Base-by-base conservation (phyloP, 2,113 vertebrate species). In the Gadus macrocephalus region DNA sequence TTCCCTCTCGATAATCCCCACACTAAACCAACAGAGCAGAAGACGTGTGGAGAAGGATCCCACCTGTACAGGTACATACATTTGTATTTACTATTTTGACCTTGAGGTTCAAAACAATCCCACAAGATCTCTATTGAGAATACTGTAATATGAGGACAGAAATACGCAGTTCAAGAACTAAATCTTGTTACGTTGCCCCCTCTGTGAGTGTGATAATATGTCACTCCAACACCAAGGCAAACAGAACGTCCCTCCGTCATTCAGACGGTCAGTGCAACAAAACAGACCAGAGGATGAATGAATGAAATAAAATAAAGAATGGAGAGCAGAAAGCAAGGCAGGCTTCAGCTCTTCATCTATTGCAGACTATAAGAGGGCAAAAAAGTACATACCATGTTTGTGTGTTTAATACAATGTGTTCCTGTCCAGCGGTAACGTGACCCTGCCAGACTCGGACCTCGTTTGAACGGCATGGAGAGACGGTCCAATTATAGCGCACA, bases 401-500 rank as follows among this genome's bases (percentile, higher is more conserved):
- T 25, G 25, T 25, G 25, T 25, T 25, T 25, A 25, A 25, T 25
- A 25, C 25, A 25, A 25, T 25, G 25, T 49, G 11, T 66, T 9
- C 16, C 28, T 55, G 69, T 65, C 38, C 69, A n/a, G 55, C 17
- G 55, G 27, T 28, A n/a, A 62, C 38, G 67, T 77, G 25, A 27
- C 66, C 15, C 61, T 65, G 65, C 15, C 70, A 67, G 76, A 64
- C 75, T 69, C 73, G 56, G 49, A 35, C 25, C 25, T 25, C 25
- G 25, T n/a, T 53, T 17, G 56, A 19, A 68, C 70, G 60, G 25
- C 25, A 25, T 25, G 66, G 15, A 60, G 25, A 68, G 78, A 76
- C 79, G 81, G 84, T 88, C 91, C 89, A 92, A 80, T 90, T 91
- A 92, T 91, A 92, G 91, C 80, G 73, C 64, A 25, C 42, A 68